Conservation (phyloP, 2,113 vertebrate genomes). For the Ailurus styani region DNA sequence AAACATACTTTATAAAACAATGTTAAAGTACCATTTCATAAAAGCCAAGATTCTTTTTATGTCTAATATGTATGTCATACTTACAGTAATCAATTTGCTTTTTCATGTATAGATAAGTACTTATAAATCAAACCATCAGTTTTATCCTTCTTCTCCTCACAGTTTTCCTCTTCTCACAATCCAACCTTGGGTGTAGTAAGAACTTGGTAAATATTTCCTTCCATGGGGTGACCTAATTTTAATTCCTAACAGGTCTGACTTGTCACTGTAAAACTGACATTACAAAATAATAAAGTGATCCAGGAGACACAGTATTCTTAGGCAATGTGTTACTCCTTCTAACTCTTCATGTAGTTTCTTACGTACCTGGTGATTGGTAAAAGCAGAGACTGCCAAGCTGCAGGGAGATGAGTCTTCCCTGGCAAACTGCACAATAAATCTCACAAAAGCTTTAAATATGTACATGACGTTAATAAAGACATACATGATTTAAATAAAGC, state of each 20-base stretch:
- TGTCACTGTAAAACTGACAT: not conserved
- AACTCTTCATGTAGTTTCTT: not conserved
- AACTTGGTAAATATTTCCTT: not conserved
- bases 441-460: not conserved
- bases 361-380: not conserved
- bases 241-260: not conserved
- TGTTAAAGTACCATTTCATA: not conserved
- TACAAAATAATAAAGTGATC: not conserved
- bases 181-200: not conserved
- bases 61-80: not conserved
- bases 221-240: not conserved
- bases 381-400: accelerated
- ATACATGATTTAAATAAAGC: not conserved
- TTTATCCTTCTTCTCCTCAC: not conserved
- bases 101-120: not conserved
- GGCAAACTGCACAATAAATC: not conserved
- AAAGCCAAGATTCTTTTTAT: not conserved
- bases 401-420: not conserved
- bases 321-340: not conserved
- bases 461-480: not conserved
- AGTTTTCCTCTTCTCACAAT: not conserved
- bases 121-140: not conserved
- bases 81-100: not conserved
- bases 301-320: not conserved
- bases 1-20: not conserved